Evolutionary conservation across 2,888 invertebrate species (phyloP).

Genomic region (Allacma fusca): DNA sequence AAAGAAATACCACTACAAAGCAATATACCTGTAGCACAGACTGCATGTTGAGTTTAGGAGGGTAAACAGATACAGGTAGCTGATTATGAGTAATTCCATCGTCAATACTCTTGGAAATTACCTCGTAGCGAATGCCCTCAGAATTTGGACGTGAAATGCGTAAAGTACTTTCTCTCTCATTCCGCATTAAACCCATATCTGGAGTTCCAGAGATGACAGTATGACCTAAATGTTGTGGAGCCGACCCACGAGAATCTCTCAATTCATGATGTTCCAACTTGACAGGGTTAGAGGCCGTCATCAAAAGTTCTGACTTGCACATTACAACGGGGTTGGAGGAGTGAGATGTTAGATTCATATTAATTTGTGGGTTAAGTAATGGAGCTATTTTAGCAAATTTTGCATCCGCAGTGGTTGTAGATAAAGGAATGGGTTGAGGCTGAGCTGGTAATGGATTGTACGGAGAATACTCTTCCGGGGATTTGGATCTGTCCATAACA

Average conservation of each 20-base stretch:
- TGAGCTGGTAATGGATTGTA: conserved; percentile 24
- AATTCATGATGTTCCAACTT: conserved; percentile 46
- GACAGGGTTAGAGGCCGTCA: conserved; percentile 53
- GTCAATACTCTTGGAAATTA: conserved; percentile 47
- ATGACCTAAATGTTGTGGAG: conserved; percentile 32
- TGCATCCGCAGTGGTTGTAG: conserved; percentile 57
- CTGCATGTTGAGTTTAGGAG: conserved; percentile 55
- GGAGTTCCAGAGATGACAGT: conserved; percentile 31
- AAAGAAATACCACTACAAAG: no score
- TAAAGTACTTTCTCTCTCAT: conserved; percentile 21
- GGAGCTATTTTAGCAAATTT: conserved; percentile 61
- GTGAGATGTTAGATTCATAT: conserved; percentile 39
- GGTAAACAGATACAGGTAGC: conserved; percentile 48
- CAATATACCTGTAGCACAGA: conserved; percentile 56
- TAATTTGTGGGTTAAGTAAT: conserved; percentile 54
- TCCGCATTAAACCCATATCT: conserved; percentile 16
- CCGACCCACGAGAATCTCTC: conserved; percentile 18
- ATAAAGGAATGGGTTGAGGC: conserved; percentile 38
- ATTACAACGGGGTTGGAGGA: conserved; percentile 46
- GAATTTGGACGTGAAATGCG: conserved; percentile 36
- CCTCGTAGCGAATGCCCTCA: conserved; percentile 53
- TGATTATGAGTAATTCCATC: conserved; percentile 42
- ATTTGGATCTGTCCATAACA: conserved; percentile 58
- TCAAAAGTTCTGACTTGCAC: conserved; percentile 49
- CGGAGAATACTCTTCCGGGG: conserved; percentile 50